Base-by-base conservation (phyloP, 2,888 invertebrate species). In the Cetonia aurata region DNA sequence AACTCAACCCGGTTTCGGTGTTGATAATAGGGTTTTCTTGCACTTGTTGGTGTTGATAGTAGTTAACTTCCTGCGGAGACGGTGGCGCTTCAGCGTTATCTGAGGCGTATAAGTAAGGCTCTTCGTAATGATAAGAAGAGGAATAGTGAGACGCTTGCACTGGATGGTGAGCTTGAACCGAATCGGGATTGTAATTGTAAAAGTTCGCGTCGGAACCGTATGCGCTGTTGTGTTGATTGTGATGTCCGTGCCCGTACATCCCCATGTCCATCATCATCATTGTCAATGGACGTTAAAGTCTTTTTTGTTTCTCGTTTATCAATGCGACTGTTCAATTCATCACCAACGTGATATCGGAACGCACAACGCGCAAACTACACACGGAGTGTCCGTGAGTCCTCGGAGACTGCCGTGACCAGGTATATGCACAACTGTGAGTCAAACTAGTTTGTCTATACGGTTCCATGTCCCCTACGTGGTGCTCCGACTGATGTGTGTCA, bases 201-300 rank as follows among this genome's bases (percentile, higher is more conserved):
- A 82, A 83, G 75, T 82, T 81, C 44, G 82, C 72, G 71, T 83
- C 83, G 67, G 81, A 73, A 69, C 81, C 77, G 75, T 83, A 83
- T 69, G 83, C 75, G 71, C 82, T 78, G 75, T 79, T 79, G 75
- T 87, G 88, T 84, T 89, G 83, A 77, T 79, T 81, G 74, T 80
- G 81, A 79, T 82, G 89, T 83, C 89, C 88, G 85, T 89, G 88
- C 82, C 90, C 90, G 88, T 92, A 92, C 91, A 92, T 92, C 82
- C 92, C 91, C 88, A 92, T 88, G 89, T 92, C 92, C 92, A 92
- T 92, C 89, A 90, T 92, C 91, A 92, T 92, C 91, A 91, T 92
- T 80, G 78, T 83, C 79, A 53, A 42, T 33, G 41, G 66, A 71
- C 67, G 60, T 12, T 19, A 67, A 56, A 56, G 59, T 42, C 52